Evolutionary conservation across 2,888 invertebrate genomes (phyloP).

Genomic region (Melinopterus prodromus): DNA sequence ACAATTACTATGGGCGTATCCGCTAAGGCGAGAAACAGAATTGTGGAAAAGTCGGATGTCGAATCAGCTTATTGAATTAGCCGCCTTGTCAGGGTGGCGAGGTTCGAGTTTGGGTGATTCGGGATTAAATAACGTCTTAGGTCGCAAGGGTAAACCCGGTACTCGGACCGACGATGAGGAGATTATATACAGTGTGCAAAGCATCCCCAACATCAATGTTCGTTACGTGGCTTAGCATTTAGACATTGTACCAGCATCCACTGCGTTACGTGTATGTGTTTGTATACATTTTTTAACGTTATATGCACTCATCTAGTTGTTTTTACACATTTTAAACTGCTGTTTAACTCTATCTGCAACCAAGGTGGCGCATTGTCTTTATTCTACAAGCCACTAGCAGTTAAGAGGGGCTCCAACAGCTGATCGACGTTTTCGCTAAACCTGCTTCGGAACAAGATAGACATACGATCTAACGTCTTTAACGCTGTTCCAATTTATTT

Average conservation of each 20-base stretch:
- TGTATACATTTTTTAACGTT: too few relatives aligned
- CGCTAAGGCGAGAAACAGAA: slow-evolving; percentile 43
- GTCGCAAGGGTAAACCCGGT: slow-evolving; percentile 30
- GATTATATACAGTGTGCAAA: neutral
- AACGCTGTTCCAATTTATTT: too few relatives aligned
- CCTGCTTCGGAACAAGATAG: too few relatives aligned
- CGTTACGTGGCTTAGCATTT: neutral
- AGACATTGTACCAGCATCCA: neutral
- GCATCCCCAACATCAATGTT: neutral
- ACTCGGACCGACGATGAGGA: neutral
- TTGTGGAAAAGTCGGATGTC: slow-evolving; percentile 50
- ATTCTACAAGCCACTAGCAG: too few relatives aligned
- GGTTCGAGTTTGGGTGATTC: slow-evolving; percentile 48
- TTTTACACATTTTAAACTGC: too few relatives aligned
- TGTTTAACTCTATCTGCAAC: too few relatives aligned
- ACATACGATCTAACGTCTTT: too few relatives aligned
- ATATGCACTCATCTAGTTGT: too few relatives aligned
- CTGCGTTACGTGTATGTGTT: too few relatives aligned
- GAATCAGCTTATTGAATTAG: slow-evolving; percentile 52
- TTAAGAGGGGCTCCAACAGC: too few relatives aligned
- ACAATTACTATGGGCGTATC: slow-evolving; percentile 48
- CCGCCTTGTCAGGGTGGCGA: slow-evolving; percentile 45
- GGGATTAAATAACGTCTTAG: slow-evolving; percentile 51
- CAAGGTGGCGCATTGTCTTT: too few relatives aligned
- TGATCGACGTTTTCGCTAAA: too few relatives aligned